Conservation (phyloP, 2,113 vertebrate species). For the Porphyrio hochstetteri region DNA sequence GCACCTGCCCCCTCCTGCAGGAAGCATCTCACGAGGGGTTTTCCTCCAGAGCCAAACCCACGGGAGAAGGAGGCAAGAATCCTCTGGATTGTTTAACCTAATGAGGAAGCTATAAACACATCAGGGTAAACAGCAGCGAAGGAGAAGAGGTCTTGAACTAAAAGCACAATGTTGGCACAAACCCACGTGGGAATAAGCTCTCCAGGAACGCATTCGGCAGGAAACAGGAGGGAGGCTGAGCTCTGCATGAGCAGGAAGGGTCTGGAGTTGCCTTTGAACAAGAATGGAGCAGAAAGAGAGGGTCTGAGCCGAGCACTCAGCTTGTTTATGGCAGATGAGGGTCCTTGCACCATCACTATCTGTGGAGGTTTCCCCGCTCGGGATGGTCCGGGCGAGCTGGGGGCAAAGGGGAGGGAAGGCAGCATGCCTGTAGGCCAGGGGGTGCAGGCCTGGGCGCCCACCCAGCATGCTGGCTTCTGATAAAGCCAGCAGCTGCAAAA, state of each 20-base stretch:
- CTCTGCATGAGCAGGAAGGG: slow-evolving; percentile 29
- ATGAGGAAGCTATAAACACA: slow-evolving; percentile 44
- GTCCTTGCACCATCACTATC: fast-evolving
- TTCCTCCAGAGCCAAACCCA: not conserved
- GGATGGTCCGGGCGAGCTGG: not conserved
- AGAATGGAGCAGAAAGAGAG: not conserved
- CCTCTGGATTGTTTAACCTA: slow-evolving; percentile 8
- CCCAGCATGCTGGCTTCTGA: not conserved
- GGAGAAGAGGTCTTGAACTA: slow-evolving; percentile 61
- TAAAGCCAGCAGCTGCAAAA: not conserved
- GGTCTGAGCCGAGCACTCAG: not conserved
- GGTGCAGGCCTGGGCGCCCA: not conserved
- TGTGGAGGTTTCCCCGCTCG: fast-evolving
- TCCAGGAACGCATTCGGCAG: slow-evolving; percentile 43
- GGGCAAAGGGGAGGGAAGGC: not conserved
- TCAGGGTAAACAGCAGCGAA: slow-evolving; percentile 1
- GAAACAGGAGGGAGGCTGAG: slow-evolving; percentile 24
- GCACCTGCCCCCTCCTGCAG: not conserved
- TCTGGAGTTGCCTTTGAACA: not conserved
- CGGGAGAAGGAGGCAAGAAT: not conserved
- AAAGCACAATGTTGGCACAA: slow-evolving; percentile 65
- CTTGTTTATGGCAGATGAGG: not conserved
- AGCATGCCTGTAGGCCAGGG: not conserved
- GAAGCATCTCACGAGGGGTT: not conserved
- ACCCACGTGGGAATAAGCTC: slow-evolving; percentile 24